Evolutionary conservation across 2,113 vertebrate genomes (phyloP), one percentile per base, ranked within the genome.

Genomic region (Vulpes vulpes): DNA sequence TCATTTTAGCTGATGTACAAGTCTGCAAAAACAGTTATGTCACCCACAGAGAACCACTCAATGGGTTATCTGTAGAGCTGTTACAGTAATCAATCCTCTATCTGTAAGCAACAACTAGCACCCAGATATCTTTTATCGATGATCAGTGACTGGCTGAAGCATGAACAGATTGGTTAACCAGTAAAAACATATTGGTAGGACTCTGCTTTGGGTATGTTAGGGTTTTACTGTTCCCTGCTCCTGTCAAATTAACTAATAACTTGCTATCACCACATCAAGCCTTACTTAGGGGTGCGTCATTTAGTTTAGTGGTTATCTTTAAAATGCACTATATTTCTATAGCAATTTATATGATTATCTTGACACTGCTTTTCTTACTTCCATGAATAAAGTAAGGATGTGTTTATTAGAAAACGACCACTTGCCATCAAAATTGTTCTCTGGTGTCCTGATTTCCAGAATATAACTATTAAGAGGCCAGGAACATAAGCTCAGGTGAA

Each of bases 241-340:
- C 59, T 85, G 86, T 95, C 89, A 55, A 64, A 87, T 80, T 22
- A 79, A 59, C 49, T 85, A 78, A 38, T 27, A 89, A 89, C 69
- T 32, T 60, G 85, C 38, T 73, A 59, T 43, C 51, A 55, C 57
- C 60, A 88, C 25, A 79, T 57, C 64, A 59, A 80, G 23, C 27
- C 53, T 55, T 91, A 84, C 65, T 81, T 73, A 89, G 80, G 59
- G n/a, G 67, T 32, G 0, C 87, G 57, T 23, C 89, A 57, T 6
- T 93, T 11, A 49, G 49, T 65, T 79, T 27, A 57, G 17, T 0
- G 3, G 11, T 11, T 60, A 8, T 55, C 96, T 95, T 81, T 73
- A 85, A 92, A 91, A 65, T 12, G 79, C 17, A 79, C 27, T 79
- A 4, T 22, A 93, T 64, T 60, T 96, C 92, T 59, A 32, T 0